A percentile compares a stretch with the other conserved stretches of the same genome.
These are phyloP conservation scores for Meiosimyza decipiens DNA, from an alignment of 2,888 invertebrate species.

Conservation along the genomic window DNA sequence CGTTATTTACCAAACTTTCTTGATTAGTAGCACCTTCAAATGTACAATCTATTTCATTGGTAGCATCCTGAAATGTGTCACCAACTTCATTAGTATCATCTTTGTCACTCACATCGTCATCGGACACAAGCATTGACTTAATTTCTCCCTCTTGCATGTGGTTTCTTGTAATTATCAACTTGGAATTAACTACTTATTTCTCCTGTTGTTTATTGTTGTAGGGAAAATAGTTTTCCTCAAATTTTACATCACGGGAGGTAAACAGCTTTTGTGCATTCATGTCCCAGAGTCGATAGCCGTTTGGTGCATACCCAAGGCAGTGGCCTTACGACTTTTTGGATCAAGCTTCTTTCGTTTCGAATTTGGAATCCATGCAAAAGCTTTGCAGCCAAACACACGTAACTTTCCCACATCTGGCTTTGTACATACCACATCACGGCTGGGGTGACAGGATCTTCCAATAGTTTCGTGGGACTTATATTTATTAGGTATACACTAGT, in stretches of 20 bases:
- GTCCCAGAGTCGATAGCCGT: conserved; percentile 42
- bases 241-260: conserved; percentile 33
- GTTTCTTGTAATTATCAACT: not conserved
- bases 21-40: not conserved
- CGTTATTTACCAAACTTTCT: not conserved
- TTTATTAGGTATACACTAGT: too few relatives aligned
- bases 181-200: not conserved
- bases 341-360: conserved; percentile 44
- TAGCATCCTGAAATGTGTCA: not conserved
- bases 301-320: conserved; percentile 41
- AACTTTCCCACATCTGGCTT: conserved; percentile 41
- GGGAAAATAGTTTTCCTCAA: conserved; percentile 33
- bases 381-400: conserved; percentile 43
- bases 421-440: conserved; percentile 33
- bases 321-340: conserved; percentile 34
- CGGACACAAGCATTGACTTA: not conserved
- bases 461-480: too few relatives aligned
- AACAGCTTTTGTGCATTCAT: conserved; percentile 8
- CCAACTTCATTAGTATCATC: not conserved
- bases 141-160: conserved; percentile 22
- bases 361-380: conserved; percentile 43
- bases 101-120: not conserved
- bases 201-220: conserved; percentile 3
- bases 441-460: conserved; percentile 33
- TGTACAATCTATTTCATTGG: not conserved